A percentile compares a stretch with the other conserved stretches of the same genome.
phyloP scores from a whole-genome alignment of 2,797 vertebrate species.

The Betta splendens region DNA sequence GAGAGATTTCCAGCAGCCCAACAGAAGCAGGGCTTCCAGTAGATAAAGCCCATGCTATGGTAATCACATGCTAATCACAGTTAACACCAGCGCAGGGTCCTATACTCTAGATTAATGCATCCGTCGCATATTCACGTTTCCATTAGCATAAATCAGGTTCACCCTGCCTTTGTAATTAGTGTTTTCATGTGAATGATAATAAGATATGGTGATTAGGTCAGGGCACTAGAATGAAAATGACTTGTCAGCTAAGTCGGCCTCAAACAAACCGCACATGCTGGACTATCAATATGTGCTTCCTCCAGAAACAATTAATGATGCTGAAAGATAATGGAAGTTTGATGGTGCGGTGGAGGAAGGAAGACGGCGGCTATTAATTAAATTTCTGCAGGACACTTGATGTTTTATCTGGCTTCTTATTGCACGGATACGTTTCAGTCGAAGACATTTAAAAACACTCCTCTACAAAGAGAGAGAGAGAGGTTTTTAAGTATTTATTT shows the following conservation, averaged over 20 bases:
- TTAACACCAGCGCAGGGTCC: conserved; percentile 80
- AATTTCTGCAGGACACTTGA: conserved; percentile 51
- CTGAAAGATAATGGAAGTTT: conserved; percentile 70
- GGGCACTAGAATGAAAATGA: conserved; percentile 78
- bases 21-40: conserved; percentile 66
- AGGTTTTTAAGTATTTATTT: not conserved
- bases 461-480: no score
- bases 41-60: conserved; percentile 76
- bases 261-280: conserved; percentile 66
- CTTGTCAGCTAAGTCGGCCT: conserved; percentile 73
- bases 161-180: conserved; percentile 83
- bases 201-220: conserved; percentile 84
- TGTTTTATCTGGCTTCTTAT: conserved; percentile 22
- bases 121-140: conserved; percentile 80
- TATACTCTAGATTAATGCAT: conserved; percentile 82
- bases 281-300: conserved; percentile 74
- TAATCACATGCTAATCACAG: conserved; percentile 83
- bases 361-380: conserved; percentile 67
- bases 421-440: conserved; percentile 5
- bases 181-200: conserved; percentile 83
- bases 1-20: conserved; percentile 59
- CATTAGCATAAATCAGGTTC: conserved; percentile 84
- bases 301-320: conserved; percentile 72
- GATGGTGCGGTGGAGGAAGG: conserved; percentile 52
- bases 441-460: conserved; percentile 11